A percentile compares a stretch with the other conserved stretches of the same genome.
phyloP scores from a whole-genome alignment of 2,113 vertebrate genomes.

The Mirounga angustirostris region DNA sequence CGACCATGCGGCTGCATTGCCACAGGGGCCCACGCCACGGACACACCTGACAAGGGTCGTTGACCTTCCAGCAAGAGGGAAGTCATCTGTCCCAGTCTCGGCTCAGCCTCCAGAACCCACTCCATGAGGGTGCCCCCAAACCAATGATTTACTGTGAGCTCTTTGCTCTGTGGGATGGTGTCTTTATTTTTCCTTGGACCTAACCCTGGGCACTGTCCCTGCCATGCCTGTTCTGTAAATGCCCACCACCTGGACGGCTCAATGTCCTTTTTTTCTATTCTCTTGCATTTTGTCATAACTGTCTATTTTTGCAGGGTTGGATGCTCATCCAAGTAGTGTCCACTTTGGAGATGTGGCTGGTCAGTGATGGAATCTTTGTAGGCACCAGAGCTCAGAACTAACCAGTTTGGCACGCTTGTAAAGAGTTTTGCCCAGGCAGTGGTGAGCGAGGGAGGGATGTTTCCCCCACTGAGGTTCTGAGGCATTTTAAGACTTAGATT shows the following conservation, averaged over 20 bases:
- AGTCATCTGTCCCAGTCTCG: neutral
- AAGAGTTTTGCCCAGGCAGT: neutral
- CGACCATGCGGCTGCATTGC: too few species aligned
- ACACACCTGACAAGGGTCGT: too few species aligned
- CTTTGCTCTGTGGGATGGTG: neutral
- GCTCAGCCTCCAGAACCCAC: too few species aligned
- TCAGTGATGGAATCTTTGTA: neutral
- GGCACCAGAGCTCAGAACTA: neutral
- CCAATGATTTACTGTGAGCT: neutral
- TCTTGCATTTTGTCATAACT: neutral
- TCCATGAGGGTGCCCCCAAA: too few species aligned
- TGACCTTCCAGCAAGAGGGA: neutral
- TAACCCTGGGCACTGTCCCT: neutral
- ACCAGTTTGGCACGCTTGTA: neutral
- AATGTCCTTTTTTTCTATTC: neutral
- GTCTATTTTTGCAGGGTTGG: neutral
- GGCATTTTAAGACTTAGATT: neutral
- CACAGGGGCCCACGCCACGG: too few species aligned
- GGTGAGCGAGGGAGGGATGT: neutral
- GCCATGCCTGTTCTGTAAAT: fast-evolving
- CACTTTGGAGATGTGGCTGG: neutral
- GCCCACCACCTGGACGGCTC: neutral
- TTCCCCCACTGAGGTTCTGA: neutral
- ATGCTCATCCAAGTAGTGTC: neutral
- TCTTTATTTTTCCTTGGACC: neutral